These are phyloP conservation scores for Strigamia crassipes DNA, from an alignment of 2,888 invertebrate genomes.

Conservation along the genomic window DNA sequence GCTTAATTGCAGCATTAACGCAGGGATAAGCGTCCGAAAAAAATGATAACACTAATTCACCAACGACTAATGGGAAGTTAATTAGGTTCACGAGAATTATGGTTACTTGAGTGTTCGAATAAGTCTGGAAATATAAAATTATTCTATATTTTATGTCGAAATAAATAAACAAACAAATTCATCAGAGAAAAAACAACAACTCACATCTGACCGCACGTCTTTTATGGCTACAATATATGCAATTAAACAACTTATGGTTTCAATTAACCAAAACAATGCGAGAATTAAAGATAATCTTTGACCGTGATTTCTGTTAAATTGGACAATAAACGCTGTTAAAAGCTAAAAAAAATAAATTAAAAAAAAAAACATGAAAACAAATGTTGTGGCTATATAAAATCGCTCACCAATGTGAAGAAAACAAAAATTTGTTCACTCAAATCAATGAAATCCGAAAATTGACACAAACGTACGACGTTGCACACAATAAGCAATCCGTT, in stretches of 20 bases:
- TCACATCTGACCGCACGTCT: background rate
- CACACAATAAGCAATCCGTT: slow-evolving; percentile 6
- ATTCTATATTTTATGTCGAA: background rate
- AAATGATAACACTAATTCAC: background rate
- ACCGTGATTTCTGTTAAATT: background rate
- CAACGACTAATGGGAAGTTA: slow-evolving; percentile 18
- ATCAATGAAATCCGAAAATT: background rate
- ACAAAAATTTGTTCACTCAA: slow-evolving; percentile 10
- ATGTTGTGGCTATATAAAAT: background rate
- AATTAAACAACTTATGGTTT: slow-evolving; percentile 18
- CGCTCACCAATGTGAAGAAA: background rate
- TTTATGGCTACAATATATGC: background rate
- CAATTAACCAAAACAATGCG: slow-evolving; percentile 1
- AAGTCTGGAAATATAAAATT: background rate
- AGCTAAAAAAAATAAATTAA: background rate
- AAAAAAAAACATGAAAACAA: background rate
- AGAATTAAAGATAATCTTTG: slow-evolving; percentile 3
- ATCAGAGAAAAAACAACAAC: background rate
- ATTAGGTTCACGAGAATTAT: background rate
- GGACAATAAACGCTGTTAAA: background rate
- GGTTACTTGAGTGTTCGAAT: background rate
- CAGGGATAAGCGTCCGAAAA: slow-evolving; percentile 11
- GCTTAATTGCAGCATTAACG: background rate
- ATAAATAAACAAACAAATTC: background rate
- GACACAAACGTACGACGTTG: background rate